Percentiles rank a stretch among this genome's conserved stretches.
These are phyloP conservation scores for Iphiclides podalirius DNA, from an alignment of 2,888 invertebrate genomes.

Conservation along the genomic window DNA sequence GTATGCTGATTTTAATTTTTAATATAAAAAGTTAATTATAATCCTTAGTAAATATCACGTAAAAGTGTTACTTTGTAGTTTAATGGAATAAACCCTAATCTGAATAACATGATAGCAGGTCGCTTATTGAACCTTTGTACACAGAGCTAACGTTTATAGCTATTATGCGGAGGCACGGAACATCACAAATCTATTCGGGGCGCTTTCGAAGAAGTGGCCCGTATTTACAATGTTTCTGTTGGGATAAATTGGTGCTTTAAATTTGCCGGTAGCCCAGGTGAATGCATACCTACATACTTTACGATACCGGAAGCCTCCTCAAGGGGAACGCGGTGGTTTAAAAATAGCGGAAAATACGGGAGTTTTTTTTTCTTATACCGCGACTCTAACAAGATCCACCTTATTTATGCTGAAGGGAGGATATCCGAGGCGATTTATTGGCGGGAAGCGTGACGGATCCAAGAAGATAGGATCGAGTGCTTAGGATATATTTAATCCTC, in stretches of 20 bases:
- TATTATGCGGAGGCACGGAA: constrained; percentile 72
- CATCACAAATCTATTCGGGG: constrained; percentile 66
- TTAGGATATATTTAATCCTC: neutral
- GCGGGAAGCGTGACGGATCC: constrained; percentile 72
- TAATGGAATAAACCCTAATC: constrained; percentile 28
- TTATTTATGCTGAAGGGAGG: constrained; percentile 74
- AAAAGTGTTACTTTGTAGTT: constrained; percentile 22
- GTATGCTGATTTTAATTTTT: too few relatives aligned
- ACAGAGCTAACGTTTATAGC: constrained; percentile 50
- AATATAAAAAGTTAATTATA: too few relatives aligned
- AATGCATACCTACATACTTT: constrained; percentile 78
- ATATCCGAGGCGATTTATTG: constrained; percentile 65
- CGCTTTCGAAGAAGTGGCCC: constrained; percentile 56
- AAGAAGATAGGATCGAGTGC: constrained; percentile 45
- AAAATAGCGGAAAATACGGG: constrained; percentile 70
- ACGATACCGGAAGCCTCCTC: constrained; percentile 69
- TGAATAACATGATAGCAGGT: constrained; percentile 58
- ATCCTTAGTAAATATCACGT: constrained; percentile 1
- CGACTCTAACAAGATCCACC: constrained; percentile 77
- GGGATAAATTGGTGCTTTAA: constrained; percentile 74
- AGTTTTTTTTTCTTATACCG: constrained; percentile 52
- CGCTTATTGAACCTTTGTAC: constrained; percentile 58
- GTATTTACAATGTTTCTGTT: constrained; percentile 77
- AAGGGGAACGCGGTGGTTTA: constrained; percentile 68
- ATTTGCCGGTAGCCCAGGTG: constrained; percentile 75